These are phyloP conservation scores for Leptobrachium leishanense DNA, from an alignment of 2,113 vertebrate species.

Conservation along the genomic window DNA sequence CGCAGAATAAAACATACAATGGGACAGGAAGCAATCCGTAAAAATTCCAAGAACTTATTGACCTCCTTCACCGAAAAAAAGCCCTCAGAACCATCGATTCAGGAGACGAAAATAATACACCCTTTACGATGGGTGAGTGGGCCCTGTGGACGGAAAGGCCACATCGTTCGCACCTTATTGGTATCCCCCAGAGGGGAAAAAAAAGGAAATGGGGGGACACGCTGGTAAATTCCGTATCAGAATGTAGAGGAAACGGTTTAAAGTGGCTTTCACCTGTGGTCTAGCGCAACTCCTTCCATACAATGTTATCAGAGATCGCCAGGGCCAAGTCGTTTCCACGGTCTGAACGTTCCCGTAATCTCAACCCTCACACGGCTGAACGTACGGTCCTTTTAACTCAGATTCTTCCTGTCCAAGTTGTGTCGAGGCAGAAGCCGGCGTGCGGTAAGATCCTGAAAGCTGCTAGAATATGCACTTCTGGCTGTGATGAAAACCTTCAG, in stretches of 20 bases:
- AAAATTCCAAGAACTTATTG: not conserved
- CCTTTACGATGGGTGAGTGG: not conserved
- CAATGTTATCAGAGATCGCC: conserved; percentile 70
- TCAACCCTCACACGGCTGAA: not conserved
- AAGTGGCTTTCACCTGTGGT: conserved; percentile 29
- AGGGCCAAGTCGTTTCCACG: conserved; percentile 25
- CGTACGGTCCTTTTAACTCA: not conserved
- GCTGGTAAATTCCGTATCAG: not conserved
- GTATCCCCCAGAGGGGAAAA: conserved; percentile 13
- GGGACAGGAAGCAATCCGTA: not conserved
- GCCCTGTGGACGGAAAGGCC: not conserved
- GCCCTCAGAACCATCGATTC: not conserved
- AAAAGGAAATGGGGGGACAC: conserved; percentile 11
- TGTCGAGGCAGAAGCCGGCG: not conserved
- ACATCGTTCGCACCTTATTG: not conserved
- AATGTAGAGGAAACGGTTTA: conserved; percentile 49
- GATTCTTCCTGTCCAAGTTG: not conserved
- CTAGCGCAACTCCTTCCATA: conserved; percentile 52
- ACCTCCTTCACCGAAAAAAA: not conserved
- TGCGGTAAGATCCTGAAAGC: not conserved
- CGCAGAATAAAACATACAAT: not conserved
- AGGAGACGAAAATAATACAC: not conserved
- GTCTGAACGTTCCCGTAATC: conserved; percentile 15
- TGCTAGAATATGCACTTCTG: not conserved
- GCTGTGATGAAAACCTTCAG: not conserved